phyloP scores from a whole-genome alignment of 2,113 vertebrate species.

The Emydura subglobosa region DNA sequence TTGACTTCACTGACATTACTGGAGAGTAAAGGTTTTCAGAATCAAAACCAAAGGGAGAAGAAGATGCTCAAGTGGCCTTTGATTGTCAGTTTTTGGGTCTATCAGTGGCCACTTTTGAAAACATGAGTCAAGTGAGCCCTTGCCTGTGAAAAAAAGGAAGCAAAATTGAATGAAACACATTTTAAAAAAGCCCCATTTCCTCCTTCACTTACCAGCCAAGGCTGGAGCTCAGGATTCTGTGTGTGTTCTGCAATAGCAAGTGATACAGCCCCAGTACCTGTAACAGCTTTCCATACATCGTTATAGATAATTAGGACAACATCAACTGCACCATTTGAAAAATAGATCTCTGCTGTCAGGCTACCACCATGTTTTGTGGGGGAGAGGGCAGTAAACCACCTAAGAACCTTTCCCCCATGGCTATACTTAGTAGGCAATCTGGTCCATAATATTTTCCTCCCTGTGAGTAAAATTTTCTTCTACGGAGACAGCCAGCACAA shows the following conservation, averaged over 20 bases:
- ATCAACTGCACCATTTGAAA: background rate
- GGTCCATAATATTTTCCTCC: background rate
- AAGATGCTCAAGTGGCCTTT: background rate
- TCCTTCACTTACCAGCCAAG: background rate
- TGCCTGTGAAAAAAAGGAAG: background rate
- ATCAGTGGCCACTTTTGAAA: conserved; percentile 7
- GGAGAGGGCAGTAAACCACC: accelerated
- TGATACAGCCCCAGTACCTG: background rate
- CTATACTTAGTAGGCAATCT: background rate
- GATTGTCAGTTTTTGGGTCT: background rate
- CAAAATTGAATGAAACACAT: background rate
- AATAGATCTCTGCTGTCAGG: background rate
- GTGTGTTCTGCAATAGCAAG: background rate
- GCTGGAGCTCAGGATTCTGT: background rate
- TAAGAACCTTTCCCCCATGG: background rate
- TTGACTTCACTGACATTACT: background rate
- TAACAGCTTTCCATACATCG: accelerated
- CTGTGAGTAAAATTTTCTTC: background rate
- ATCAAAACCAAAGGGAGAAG: background rate
- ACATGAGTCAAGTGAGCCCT: background rate
- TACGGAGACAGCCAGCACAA: background rate
- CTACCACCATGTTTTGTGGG: accelerated
- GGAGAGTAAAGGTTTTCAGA: background rate
- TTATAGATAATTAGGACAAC: background rate
- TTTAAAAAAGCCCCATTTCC: background rate